phyloP scores from a whole-genome alignment of 2,113 vertebrate genomes.

The Aegypius monachus region DNA sequence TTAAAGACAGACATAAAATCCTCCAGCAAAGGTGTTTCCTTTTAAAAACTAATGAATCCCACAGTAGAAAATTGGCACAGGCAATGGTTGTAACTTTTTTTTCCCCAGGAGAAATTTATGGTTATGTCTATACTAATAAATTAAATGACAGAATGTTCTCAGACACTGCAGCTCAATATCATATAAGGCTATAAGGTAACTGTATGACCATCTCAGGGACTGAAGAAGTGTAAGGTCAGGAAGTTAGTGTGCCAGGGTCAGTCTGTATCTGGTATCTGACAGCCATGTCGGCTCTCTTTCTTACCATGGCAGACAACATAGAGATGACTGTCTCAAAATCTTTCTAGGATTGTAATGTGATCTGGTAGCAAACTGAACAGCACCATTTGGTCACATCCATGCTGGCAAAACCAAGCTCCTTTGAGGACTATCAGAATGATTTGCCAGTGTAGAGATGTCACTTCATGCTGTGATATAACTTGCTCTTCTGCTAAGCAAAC shows the following conservation, averaged over 20 bases:
- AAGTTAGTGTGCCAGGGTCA: neutral
- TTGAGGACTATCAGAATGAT: neutral
- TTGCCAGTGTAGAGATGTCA: neutral
- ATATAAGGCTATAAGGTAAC: neutral
- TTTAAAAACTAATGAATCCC: neutral
- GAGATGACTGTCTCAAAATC: neutral
- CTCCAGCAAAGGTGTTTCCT: neutral
- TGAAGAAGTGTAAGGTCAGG: neutral
- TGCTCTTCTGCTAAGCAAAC: neutral
- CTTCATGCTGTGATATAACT: neutral
- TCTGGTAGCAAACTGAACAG: neutral
- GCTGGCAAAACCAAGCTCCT: neutral
- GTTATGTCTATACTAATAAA: neutral
- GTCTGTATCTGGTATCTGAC: neutral
- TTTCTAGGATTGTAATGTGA: slow-evolving; percentile 15
- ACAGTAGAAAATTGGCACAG: neutral
- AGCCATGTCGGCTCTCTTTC: neutral
- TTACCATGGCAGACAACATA: neutral
- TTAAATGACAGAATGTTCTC: neutral
- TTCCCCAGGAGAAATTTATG: neutral
- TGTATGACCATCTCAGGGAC: neutral
- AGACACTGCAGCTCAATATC: neutral
- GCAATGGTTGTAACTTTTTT: neutral
- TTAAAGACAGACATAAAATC: neutral
- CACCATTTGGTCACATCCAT: neutral